Percentiles rank a stretch among this genome's conserved stretches.
Conservation (phyloP, 2,888 invertebrate genomes). For the Pristionchus japonicus region DNA sequence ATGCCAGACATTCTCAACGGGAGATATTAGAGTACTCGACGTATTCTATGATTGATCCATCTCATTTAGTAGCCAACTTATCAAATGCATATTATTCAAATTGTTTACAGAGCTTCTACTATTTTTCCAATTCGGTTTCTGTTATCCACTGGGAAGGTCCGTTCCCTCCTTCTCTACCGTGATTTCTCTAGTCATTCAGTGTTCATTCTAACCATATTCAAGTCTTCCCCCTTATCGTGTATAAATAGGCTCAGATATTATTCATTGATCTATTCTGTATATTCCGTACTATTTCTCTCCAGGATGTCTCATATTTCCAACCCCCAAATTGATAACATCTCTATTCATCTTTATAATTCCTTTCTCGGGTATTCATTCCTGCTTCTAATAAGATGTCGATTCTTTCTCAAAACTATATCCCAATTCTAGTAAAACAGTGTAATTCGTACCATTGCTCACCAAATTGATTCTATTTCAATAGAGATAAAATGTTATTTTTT, state of each 20-base stretch:
- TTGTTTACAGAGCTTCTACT: background rate
- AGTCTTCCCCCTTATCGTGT: background rate
- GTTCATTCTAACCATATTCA: background rate
- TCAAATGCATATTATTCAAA: background rate
- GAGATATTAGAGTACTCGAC: slow-evolving; percentile 78
- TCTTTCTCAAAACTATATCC: slow-evolving; percentile 6
- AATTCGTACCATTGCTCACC: slow-evolving; percentile 14
- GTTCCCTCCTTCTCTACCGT: background rate
- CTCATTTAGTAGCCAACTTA: background rate
- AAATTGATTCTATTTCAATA: background rate
- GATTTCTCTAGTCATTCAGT: slow-evolving; percentile 15
- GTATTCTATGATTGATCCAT: slow-evolving; percentile 67
- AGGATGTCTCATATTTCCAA: background rate
- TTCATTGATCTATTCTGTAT: slow-evolving; percentile 15
- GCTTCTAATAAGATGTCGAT: slow-evolving; percentile 37
- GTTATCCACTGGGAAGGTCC: background rate
- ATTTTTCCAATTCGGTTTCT: slow-evolving; percentile 16
- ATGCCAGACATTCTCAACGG: slow-evolving; percentile 74
- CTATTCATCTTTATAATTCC: slow-evolving; percentile 26
- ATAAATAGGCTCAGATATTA: slow-evolving; percentile 38
- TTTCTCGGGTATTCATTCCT: slow-evolving; percentile 32
- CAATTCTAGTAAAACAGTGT: slow-evolving; percentile 18
- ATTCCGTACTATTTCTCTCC: background rate
- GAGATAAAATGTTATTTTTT: background rate
- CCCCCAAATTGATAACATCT: background rate